Evolutionary conservation across 2,797 vertebrate species (phyloP), one percentile per base, ranked within the genome.

Genomic region (Chanos chanos): DNA sequence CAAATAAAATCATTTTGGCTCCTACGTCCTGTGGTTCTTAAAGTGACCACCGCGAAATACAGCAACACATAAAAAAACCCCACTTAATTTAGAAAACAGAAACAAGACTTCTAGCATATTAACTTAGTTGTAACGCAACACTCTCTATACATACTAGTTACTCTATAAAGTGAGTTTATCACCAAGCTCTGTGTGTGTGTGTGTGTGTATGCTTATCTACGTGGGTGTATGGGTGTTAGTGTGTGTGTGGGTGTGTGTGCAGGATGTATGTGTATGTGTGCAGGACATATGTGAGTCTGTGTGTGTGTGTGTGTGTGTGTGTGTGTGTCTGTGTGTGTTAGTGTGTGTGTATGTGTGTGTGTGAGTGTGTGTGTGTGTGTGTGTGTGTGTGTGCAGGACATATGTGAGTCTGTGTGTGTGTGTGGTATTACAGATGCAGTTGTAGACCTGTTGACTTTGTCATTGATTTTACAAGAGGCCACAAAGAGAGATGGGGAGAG

Each of bases 351-450:
- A 84, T 80, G 69, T 82, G 79, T 63, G 75, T 79, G 82, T 74
- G 78, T 66, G 47, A 50, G n/a, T n/a, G n/a, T n/a, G n/a, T n/a
- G n/a, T n/a, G n/a, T n/a, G n/a, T n/a, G n/a, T n/a, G n/a, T n/a
- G n/a, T n/a, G n/a, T n/a, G n/a, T n/a, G 93, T 92, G 92, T 94
- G 94, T 94, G 94, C 92, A 89, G 89, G 83, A 72, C 71, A 79
- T 72, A 90, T 89, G 93, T 92, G 92, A 92, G 87, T 70, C 85
- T 90, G 92, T 92, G 87, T 90, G 87, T 88, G 89, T 92, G 93
- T 91, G 92, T 91, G 92, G 90, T 92, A 92, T 92, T 93, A 89
- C 89, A 87, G 85, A 79, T 78, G 66, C 73, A 85, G 87, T 85
- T 71, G 68, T 80, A 72, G 87, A 84, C 84, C 85, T 87, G 89